phyloP scores from a whole-genome alignment of 2,113 vertebrate species.

The Sapajus apella region DNA sequence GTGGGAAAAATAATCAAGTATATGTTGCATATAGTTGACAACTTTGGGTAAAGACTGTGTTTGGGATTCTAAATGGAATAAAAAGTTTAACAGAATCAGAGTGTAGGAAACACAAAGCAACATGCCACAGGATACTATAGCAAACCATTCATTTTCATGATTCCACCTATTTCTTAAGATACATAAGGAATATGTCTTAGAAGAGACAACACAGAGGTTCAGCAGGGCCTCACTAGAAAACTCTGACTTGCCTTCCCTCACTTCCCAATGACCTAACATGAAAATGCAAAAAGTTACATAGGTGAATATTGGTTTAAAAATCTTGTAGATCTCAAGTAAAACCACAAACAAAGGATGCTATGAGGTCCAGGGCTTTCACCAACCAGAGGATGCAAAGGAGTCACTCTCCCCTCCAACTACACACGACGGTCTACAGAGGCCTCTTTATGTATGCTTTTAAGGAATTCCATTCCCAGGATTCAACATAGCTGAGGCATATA shows the following conservation, averaged over 20 bases:
- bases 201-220: neutral
- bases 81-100: constrained; percentile 17
- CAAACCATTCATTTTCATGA: neutral
- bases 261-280: neutral
- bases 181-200: neutral
- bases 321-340: neutral
- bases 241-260: neutral
- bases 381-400: neutral
- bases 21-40: neutral
- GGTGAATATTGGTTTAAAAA: neutral
- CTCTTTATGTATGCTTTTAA: constrained; percentile 34
- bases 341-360: neutral
- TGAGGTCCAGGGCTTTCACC: neutral
- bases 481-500: neutral
- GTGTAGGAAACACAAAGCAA: neutral
- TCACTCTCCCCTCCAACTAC: neutral
- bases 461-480: constrained; percentile 27
- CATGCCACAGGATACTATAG: neutral
- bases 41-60: neutral
- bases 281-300: neutral
- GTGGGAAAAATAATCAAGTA: neutral
- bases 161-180: neutral
- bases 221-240: neutral
- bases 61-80: neutral
- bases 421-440: neutral